phyloP scores from a whole-genome alignment of 2,888 invertebrate genomes.

The Melanchra persicariae region DNA sequence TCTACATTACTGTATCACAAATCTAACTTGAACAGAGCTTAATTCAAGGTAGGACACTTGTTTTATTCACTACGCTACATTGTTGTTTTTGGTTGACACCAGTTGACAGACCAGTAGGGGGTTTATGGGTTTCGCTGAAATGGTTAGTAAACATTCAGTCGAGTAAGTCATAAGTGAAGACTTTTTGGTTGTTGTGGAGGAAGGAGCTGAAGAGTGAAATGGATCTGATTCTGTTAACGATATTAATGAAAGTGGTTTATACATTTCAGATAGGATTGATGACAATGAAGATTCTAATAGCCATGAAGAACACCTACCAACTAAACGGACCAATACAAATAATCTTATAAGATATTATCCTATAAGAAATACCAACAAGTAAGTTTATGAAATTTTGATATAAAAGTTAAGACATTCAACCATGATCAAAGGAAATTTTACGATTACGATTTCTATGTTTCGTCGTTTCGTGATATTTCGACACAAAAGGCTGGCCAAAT shows the following conservation, averaged over 20 bases:
- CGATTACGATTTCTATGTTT: too few species aligned
- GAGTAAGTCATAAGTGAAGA: conserved; percentile 42
- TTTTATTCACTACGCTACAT: conserved; percentile 77
- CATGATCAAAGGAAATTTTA: neutral
- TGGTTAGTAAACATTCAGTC: conserved; percentile 54
- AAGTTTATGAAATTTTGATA: neutral
- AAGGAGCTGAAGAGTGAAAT: conserved; percentile 11
- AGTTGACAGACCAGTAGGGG: conserved; percentile 63
- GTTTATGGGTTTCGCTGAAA: conserved; percentile 49
- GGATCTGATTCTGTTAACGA: neutral
- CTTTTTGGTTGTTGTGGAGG: conserved; percentile 36
- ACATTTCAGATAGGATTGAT: neutral
- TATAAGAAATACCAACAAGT: neutral
- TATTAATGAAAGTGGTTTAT: neutral
- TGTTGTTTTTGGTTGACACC: conserved; percentile 76
- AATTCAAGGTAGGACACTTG: conserved; percentile 80
- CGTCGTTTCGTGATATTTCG: too few species aligned
- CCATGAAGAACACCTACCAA: neutral
- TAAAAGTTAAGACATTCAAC: neutral
- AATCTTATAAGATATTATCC: neutral
- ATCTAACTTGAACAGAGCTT: conserved; percentile 66
- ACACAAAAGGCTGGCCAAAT: too few species aligned
- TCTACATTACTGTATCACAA: neutral
- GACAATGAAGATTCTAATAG: neutral
- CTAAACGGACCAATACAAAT: too few species aligned